Percentiles rank a stretch among this genome's conserved stretches.
These are phyloP conservation scores for Ploceus nigricollis DNA, from an alignment of 2,113 vertebrate species.

Conservation along the genomic window DNA sequence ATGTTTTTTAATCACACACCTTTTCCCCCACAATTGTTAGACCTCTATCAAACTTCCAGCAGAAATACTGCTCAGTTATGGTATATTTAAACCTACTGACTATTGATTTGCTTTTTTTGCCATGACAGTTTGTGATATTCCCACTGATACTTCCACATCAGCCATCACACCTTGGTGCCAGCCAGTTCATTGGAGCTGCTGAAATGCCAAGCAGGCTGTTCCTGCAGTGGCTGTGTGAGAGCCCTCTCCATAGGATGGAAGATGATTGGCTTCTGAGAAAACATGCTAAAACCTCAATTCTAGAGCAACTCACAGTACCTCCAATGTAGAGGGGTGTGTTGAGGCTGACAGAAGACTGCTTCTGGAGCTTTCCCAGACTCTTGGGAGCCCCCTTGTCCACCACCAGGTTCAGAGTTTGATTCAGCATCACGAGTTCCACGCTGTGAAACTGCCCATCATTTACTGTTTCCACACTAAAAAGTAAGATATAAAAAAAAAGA, in stretches of 20 bases:
- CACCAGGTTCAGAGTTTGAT: slow-evolving; percentile 92
- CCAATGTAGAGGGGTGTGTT: slow-evolving; percentile 94
- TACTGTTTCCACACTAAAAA: slow-evolving; percentile 89
- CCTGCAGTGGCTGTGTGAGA: background rate
- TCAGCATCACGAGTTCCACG: slow-evolving; percentile 91
- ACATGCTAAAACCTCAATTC: background rate
- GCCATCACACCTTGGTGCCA: background rate
- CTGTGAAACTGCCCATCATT: slow-evolving; percentile 95
- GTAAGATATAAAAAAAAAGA: background rate
- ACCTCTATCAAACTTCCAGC: background rate
- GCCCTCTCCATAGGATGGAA: background rate
- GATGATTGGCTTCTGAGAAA: background rate
- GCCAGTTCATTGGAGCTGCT: background rate
- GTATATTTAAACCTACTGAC: background rate
- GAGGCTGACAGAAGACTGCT: slow-evolving; percentile 83
- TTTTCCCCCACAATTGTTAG: background rate
- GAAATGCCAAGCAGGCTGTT: background rate
- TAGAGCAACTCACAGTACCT: slow-evolving; percentile 72
- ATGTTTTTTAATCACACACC: background rate
- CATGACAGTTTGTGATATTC: background rate
- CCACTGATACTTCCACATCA: background rate
- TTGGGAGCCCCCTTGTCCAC: slow-evolving; percentile 93
- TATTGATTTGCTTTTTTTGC: background rate
- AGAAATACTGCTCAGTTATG: background rate
- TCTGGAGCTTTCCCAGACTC: slow-evolving; percentile 92